Base-by-base conservation (phyloP, 2,888 invertebrate genomes). In the Agonopterix arenella region DNA sequence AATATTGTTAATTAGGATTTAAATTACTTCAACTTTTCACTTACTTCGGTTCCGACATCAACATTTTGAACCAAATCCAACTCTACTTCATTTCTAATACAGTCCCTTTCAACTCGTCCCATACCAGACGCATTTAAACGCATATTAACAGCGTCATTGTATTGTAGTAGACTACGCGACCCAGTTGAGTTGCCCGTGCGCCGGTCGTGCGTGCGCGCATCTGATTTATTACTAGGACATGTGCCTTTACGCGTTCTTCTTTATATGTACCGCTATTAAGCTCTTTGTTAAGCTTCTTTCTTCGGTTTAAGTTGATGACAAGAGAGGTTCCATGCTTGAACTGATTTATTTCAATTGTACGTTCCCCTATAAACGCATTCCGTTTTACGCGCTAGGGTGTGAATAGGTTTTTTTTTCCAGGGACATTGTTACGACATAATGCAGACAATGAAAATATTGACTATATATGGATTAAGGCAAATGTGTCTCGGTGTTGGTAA, bases 61-160 rank as follows among this genome's bases (percentile, higher is more conserved):
- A 37, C 8, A 37, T 4, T 10, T 42, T 8, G 11, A 42, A 42
- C 11, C 1, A 38, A 38, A 4, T 38, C 38, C 4, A 38, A 8
- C 38, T 38, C n/a, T n/a, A 10, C 3, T 38, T 1, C 10, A n/a
- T 9, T 4, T 9, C 9, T 0, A 4, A 38, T 38, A 38, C 5
- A 9, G 2, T 38, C n/a, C 5, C n/a, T 10, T 8, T 9, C n/a
- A 38, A 38, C n/a, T 38, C 2, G n/a, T 10, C 38, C 38, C 9
- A 9, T 3, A n/a, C 9, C 38, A 2, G 28, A 45, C 36, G 41
- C 9, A 11, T 13, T 37, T 46, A 18, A 53, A 51, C 48, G 43
- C 47, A 47, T 53, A 52, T 53, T 52, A 50, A 55, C 50, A 50
- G 49, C 38, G 44, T 36, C 52, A 50, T 53, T 53, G 52, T 53